These are phyloP conservation scores for Drymonia ruficornis DNA, from an alignment of 2,888 invertebrate species.

Conservation along the genomic window DNA sequence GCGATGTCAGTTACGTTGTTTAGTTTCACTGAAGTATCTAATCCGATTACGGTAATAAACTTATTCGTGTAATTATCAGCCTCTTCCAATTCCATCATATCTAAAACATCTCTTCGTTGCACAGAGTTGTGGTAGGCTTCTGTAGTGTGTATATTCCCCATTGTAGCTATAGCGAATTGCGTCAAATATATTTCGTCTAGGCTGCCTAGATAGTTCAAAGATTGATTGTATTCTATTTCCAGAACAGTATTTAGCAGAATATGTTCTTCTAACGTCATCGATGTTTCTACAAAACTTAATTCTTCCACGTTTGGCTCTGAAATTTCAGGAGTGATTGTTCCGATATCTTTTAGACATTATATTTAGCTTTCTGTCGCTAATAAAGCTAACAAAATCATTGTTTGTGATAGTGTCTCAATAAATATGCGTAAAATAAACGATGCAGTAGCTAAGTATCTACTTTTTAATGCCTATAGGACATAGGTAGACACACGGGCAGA, in stretches of 20 bases:
- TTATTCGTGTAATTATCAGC: slow-evolving; percentile 7
- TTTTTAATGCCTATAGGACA: no score
- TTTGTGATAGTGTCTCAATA: no score
- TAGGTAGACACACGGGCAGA: no score
- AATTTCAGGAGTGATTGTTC: slow-evolving; percentile 38
- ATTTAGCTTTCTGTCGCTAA: no score
- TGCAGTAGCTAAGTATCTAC: no score
- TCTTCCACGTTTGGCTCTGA: slow-evolving; percentile 54
- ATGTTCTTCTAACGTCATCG: slow-evolving; percentile 60
- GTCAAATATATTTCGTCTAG: slow-evolving; percentile 67
- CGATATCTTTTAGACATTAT: no score
- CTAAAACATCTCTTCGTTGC: slow-evolving; percentile 53
- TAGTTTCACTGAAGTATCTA: slow-evolving; percentile 5
- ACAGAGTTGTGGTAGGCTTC: slow-evolving; percentile 41
- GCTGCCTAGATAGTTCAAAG: slow-evolving; percentile 52
- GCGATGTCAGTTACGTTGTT: slow-evolving; percentile 6
- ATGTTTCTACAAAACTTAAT: slow-evolving; percentile 42
- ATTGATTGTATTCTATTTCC: slow-evolving; percentile 62
- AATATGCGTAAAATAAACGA: no score
- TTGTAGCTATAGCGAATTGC: slow-evolving; percentile 62
- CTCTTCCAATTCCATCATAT: slow-evolving; percentile 25
- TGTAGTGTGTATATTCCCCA: slow-evolving; percentile 43
- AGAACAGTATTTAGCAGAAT: slow-evolving; percentile 59
- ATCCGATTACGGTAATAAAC: not conserved
- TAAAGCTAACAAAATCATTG: no score